Conservation (phyloP, 2,888 invertebrate genomes). For the Sisyra terminalis region DNA sequence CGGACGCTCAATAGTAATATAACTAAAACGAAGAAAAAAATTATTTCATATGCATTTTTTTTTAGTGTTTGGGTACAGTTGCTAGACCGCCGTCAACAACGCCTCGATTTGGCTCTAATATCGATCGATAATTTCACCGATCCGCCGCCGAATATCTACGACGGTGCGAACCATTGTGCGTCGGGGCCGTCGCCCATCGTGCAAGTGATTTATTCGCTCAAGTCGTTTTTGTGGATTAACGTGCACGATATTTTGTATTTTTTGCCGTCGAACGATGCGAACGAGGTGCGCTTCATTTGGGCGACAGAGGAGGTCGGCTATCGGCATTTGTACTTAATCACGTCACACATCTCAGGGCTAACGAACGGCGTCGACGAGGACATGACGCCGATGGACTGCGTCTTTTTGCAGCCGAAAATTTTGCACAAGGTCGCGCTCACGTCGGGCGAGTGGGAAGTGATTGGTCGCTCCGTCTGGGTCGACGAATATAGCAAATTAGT, state of each 20-base stretch:
- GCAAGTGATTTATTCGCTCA: conserved; percentile 43
- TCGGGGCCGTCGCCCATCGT: conserved; percentile 28
- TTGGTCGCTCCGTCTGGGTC: conserved; percentile 75
- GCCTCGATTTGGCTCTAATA: conserved; percentile 66
- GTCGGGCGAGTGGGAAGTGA: conserved; percentile 86
- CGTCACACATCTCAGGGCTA: conserved; percentile 37
- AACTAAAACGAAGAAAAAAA: background rate
- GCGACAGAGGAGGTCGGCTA: conserved; percentile 84
- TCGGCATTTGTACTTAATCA: conserved; percentile 71
- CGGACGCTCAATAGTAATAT: conserved; percentile 66
- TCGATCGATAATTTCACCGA: conserved; percentile 62
- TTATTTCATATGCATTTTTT: conserved; percentile 10
- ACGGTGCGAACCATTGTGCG: conserved; percentile 24
- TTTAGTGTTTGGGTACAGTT: conserved; percentile 80
- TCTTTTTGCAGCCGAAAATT: conserved; percentile 40
- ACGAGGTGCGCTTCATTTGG: conserved; percentile 56
- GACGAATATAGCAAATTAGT: conserved; percentile 62
- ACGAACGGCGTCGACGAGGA: conserved; percentile 34
- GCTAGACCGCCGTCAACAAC: conserved; percentile 74
- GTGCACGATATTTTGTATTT: conserved; percentile 83
- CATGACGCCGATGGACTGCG: conserved; percentile 31
- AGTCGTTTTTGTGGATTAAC: conserved; percentile 80
- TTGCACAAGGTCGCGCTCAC: conserved; percentile 60
- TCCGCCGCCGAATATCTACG: conserved; percentile 34
- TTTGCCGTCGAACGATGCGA: conserved; percentile 39